Conservation (phyloP, 2,113 vertebrate species). For the Lamprotornis superbus region DNA sequence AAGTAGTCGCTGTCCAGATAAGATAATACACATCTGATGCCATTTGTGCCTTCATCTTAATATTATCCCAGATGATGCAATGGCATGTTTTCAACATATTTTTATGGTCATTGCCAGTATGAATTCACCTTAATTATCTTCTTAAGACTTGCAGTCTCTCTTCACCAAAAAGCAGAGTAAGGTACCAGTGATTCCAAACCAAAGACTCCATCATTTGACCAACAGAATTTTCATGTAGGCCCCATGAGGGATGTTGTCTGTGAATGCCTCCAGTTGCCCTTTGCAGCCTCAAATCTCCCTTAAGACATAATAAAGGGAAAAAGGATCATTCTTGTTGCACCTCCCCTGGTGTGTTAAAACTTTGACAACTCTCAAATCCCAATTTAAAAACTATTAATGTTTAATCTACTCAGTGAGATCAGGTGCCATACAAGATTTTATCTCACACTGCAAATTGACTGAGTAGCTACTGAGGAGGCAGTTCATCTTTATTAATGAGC, state of each 20-base stretch:
- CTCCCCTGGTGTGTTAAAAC: background rate
- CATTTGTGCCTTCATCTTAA: background rate
- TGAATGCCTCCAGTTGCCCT: background rate
- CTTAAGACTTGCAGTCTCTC: background rate
- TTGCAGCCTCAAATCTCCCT: background rate
- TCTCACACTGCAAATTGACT: background rate
- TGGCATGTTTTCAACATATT: background rate
- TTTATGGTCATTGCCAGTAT: background rate
- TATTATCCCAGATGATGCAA: background rate
- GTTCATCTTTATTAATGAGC: background rate
- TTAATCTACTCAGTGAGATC: background rate
- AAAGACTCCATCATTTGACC: background rate
- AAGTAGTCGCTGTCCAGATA: background rate
- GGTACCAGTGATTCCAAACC: background rate
- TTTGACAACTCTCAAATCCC: background rate
- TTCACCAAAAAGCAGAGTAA: background rate
- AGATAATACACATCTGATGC: background rate
- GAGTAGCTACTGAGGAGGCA: background rate
- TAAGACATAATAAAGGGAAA: background rate
- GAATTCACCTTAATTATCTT: background rate
- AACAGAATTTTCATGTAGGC: background rate
- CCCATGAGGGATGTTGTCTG: accelerated
- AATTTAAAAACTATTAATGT: background rate
- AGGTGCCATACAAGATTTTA: background rate
- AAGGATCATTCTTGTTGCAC: background rate